Base-by-base conservation (phyloP, 2,888 invertebrate genomes). In the Schrankia costaestrigalis region DNA sequence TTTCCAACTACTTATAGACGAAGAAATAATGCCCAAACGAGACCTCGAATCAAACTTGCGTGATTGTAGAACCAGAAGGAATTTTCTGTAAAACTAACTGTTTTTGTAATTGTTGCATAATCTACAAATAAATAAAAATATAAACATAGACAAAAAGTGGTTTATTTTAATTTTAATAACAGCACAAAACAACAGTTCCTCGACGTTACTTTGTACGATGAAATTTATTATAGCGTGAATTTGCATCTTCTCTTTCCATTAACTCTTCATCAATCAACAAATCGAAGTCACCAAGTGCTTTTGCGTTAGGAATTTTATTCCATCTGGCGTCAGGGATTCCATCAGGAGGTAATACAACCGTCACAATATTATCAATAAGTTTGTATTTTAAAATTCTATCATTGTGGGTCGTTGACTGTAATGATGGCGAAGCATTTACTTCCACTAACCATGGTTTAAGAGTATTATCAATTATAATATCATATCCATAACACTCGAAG, bases 401-500 rank as follows among this genome's bases (percentile, higher is more conserved):
- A 64, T 95, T 97, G 1, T 95, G 95, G 0, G 98, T 98, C 0
- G 98, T 98, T 0, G 97, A 96, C 6, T 97, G 95, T 27, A 98
- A 78, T 0, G 98, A 97, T 0, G 98, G 98, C 0, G 98, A 98
- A 1, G 98, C 97, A 73, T 98, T 98, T 4, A 96, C 96, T 85
- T 97, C 97, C 26, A 97, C 94, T 4, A 97, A 86, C 97, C 97
- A 98, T 0, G 98, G 98, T 73, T 98, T 98, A 13, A 98, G 80
- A 58, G 92, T 92, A 65, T 96, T 94, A 73, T 98, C 98, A 53
- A 98, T 97, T 51, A 98, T 98, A 26, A 98, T 97, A 68, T 98
- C 98, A 68, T 97, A 98, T 29, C 98, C 98, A 63, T 98, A 98
- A 65, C 97, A 97, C 78, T 97, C 97, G 65, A 95, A 97, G 69